Evolutionary conservation across 2,113 vertebrate species (phyloP).

Genomic region (Nicator chloris): DNA sequence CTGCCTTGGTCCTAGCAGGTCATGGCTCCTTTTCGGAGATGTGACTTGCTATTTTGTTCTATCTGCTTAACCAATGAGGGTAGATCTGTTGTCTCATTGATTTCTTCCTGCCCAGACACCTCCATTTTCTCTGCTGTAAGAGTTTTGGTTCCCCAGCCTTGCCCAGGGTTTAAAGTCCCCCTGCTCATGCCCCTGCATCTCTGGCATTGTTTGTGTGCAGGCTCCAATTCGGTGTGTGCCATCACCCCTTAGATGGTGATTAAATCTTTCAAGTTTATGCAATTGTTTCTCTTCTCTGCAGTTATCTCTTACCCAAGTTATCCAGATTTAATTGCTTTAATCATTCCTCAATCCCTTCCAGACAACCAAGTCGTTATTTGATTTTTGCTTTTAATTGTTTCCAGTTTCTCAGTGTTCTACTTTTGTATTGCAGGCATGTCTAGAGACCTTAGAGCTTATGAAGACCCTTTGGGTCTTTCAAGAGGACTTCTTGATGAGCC

Average conservation of each 20-base stretch:
- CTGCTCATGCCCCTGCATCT: neutral
- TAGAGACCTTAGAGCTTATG: neutral
- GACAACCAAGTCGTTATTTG: neutral
- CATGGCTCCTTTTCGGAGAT: neutral
- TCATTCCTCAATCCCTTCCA: neutral
- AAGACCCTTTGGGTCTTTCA: neutral
- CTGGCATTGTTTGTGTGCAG: neutral
- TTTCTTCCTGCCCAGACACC: neutral
- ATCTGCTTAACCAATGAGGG: neutral
- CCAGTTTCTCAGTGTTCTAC: neutral
- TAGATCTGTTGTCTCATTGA: neutral
- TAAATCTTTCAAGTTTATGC: neutral
- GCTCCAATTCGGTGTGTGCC: neutral
- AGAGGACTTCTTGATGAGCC: neutral
- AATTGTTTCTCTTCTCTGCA: neutral
- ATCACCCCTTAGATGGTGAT: neutral
- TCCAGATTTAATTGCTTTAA: conserved; percentile 2
- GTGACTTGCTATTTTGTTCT: neutral
- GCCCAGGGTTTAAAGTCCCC: neutral
- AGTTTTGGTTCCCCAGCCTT: neutral
- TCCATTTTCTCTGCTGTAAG: neutral
- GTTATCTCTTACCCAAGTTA: neutral
- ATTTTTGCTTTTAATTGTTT: neutral
- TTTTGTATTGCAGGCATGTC: neutral
- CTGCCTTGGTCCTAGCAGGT: neutral